Evolutionary conservation across 2,113 vertebrate species (phyloP), one percentile per base, ranked within the genome.

Genomic region (Brachionichthys hirsutus): DNA sequence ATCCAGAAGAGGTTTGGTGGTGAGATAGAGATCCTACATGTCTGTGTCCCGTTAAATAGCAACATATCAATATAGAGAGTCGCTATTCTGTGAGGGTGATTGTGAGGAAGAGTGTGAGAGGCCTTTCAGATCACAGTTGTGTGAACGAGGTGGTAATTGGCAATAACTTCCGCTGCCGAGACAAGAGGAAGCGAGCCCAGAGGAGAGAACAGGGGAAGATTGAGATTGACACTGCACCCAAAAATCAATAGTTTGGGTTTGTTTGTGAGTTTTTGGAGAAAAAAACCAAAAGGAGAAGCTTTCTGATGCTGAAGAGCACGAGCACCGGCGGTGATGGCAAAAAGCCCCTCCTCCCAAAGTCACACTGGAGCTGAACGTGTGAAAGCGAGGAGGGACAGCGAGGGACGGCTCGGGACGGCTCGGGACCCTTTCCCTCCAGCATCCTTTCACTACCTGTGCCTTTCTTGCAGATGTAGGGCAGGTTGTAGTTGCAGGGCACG

Each of bases 401-500:
- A n/a, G n/a, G n/a, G n/a, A n/a, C n/a, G n/a, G n/a, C n/a, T n/a
- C n/a, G n/a, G n/a, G n/a, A n/a, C n/a, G n/a, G n/a, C n/a, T n/a
- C n/a, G n/a, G n/a, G n/a, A n/a, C n/a, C n/a, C n/a, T 2, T 40
- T 20, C n/a, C 20, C 18, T 51, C 16, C 30, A 19, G 47, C 19
- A 40, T 18, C 9, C 35, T 67, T 82, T n/a, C 15, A 16, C 58
- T 82, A 98, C 97, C 96, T 90, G 95, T 97, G 81, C 94, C 94
- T 68, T 98, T 99, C 91, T 97, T 98, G 90, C 97, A 99, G 90
- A 98, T 89, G 56, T 98, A 99, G 53, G 97, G 95, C 76, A 99
- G 93, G 85, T 98, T 98, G 89, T 99, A 98, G 92, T 98, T 99
- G 89, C 97, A 99, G 62, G 97, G 97, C 13, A 99, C 96, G 0